Percentiles rank a stretch among this genome's conserved stretches.
Conservation (phyloP, 2,888 invertebrate genomes). For the Chymomyza fuscimana region DNA sequence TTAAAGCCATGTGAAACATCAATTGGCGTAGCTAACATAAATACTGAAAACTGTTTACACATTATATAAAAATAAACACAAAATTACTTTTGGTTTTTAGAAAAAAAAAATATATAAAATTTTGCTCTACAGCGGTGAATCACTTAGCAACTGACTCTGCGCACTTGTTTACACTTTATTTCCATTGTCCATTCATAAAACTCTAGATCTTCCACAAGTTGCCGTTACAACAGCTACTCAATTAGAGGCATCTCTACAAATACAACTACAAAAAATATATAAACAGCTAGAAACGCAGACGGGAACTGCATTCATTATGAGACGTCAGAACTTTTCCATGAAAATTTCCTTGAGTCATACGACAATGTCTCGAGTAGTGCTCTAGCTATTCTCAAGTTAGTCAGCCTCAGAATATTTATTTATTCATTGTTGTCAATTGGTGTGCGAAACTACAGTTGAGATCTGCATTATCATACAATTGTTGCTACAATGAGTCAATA, state of each 20-base stretch:
- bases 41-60: neutral
- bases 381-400: constrained; percentile 46
- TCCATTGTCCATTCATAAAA: neutral
- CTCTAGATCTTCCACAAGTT: neutral
- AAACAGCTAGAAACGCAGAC: neutral
- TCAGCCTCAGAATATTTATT: constrained; percentile 9
- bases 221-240: neutral
- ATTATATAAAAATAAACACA: neutral
- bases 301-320: neutral
- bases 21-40: constrained; percentile 26
- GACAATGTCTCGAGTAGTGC: constrained; percentile 16
- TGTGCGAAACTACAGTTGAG: constrained; percentile 55
- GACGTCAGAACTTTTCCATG: constrained; percentile 25
- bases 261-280: neutral
- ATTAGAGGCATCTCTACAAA: neutral
- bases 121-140: neutral
- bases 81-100: neutral
- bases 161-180: neutral
- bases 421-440: constrained; percentile 50
- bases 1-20: constrained; percentile 27
- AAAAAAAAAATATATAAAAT: neutral
- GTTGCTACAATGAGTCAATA: constrained; percentile 54
- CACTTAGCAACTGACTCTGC: neutral
- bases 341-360: constrained; percentile 30
- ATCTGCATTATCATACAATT: constrained; percentile 9